Evolutionary conservation across 2,797 vertebrate genomes (phyloP), one percentile per base, ranked within the genome.

Genomic region (Streptopelia turtur): DNA sequence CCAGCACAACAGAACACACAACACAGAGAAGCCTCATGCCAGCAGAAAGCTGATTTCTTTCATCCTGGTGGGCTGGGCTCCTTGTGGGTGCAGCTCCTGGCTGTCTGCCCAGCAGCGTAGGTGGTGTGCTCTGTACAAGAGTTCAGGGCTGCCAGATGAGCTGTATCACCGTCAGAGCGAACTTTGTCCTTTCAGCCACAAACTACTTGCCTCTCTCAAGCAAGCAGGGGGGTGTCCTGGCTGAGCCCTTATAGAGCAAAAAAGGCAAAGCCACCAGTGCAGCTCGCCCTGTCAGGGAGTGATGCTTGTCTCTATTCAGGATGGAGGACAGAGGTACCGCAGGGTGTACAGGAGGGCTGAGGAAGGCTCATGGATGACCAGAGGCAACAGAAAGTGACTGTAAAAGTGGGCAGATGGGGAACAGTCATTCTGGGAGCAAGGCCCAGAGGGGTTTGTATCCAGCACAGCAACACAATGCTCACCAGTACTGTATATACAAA

Each of bases 91-190:
- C 97, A 96, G 86, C 88, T 91, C 45, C 76, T 96, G 97, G 95
- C 96, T 0, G 0, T 8, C 35, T 0, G 83, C 95, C 96, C 12
- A 0, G 79, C 50, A 25, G 95, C 0, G 93, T 97, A 95, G 97
- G 96, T 79, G 97, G 90, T 86, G 95, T 94, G 93, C 82, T 72
- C 69, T 35, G 94, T 52, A 25, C 93, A 25, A 95, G 96, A 89
- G 96, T 89, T 93, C 97, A 97, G 87, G 71, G 93, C 96, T 97
- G 96, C 96, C 87, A 95, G 89, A 68, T 72, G 77, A 96, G 93
- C 94, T 3, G 0, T 94, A 72, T 96, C 96, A 94, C 93, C 94
- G 49, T 37, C 83, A 35, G 55, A 10, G 64, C 71, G 84, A 95
- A 97, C 96, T 96, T 96, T 96, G 95, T 90, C 95, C 95, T 91